Evolutionary conservation across 2,888 invertebrate genomes (phyloP), one percentile per base, ranked within the genome.

Genomic region (Xanthia togata): DNA sequence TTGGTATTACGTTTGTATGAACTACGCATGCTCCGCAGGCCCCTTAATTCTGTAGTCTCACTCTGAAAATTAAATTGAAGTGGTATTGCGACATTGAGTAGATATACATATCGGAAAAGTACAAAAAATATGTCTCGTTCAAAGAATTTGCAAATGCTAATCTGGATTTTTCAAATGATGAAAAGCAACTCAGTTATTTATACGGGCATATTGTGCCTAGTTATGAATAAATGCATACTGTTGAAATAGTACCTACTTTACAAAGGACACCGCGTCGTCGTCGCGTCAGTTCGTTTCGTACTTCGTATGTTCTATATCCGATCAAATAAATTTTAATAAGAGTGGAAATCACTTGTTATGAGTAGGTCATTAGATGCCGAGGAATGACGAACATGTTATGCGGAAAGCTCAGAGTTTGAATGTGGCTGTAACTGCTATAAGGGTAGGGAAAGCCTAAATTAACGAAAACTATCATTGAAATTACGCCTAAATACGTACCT

Each of bases 131-230:
- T 50, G 20, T n/a, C 14, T 35, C 23, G 38, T 41, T 60, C 53
- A n/a, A 70, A 38, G 20, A 67, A 77, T 78, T 69, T 55, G 12
- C 53, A 41, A 70, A 53, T 57, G 44, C 6, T 50, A 41, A 59
- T 57, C 72, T 65, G 38, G 44, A 67, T 81, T 79, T 81, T 79
- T 83, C 71, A 67, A 68, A 53, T 57, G 57, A 67, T 67, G 60
- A 67, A 78, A 73, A 62, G 44, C 38, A 62, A 38, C 65, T 67
- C 38, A 38, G 70, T 38, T 47, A 47, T 47, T 17, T 68, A 84
- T 82, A 67, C 80, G 81, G 81, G 81, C 41, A 26, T 55, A 55
- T 44, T 81, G 69, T 79, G 57, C 35, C 31, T 82, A 31, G 50
- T 44, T 70, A 76, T 67, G 65, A 70, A 82, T 70, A 73, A 64